phyloP scores from a whole-genome alignment of 2,888 invertebrate species.

The Diaprepes abbreviatus region DNA sequence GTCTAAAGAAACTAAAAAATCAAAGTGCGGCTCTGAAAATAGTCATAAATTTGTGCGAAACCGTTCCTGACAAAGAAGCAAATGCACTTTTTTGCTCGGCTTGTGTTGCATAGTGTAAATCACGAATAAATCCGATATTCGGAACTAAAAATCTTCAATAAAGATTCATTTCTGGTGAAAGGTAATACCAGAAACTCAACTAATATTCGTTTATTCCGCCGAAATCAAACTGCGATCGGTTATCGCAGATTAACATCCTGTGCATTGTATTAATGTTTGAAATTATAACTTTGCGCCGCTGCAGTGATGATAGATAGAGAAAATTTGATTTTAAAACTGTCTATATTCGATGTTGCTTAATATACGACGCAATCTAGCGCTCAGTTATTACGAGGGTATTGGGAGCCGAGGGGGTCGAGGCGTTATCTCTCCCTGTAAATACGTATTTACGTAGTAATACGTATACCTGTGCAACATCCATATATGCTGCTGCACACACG shows the following conservation, averaged over 20 bases:
- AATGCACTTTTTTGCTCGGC: no score
- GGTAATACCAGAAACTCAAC: conserved; percentile 32
- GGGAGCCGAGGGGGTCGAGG: conserved; percentile 20
- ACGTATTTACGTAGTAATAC: neutral
- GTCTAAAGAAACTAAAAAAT: no score
- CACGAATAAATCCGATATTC: neutral
- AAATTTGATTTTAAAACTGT: conserved; percentile 70
- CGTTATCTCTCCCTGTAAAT: conserved; percentile 31
- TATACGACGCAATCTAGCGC: conserved; percentile 68
- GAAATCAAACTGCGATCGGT: conserved; percentile 62
- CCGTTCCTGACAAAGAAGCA: no score
- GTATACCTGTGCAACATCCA: conserved; percentile 51
- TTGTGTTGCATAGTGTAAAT: no score
- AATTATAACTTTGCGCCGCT: conserved; percentile 64
- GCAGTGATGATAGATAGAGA: conserved; percentile 67
- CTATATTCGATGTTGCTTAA: conserved; percentile 69
- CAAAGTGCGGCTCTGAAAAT: no score
- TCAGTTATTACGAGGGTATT: conserved; percentile 63
- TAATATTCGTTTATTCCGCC: conserved; percentile 38
- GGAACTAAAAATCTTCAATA: conserved; percentile 33
- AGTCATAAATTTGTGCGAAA: no score
- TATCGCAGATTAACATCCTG: conserved; percentile 69
- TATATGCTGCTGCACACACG: conserved; percentile 45
- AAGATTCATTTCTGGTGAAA: conserved; percentile 39
- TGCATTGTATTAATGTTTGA: conserved; percentile 68